Base-by-base conservation (phyloP, 2,113 vertebrate species). In the Pteruthius melanotis region DNA sequence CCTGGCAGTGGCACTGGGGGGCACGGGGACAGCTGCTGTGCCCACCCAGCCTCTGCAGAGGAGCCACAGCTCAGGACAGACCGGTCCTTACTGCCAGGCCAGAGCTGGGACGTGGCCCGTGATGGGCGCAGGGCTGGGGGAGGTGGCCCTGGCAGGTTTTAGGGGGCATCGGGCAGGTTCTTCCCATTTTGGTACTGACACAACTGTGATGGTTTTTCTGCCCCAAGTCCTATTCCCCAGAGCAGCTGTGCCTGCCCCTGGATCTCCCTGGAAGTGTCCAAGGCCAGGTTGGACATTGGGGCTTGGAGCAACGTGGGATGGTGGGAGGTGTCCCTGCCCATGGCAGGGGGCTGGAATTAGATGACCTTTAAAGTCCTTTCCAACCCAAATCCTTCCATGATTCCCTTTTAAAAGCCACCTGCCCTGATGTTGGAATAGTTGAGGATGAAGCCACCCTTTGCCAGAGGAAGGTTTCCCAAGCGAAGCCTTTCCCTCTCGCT, bases 161-260 rank as follows among this genome's bases (percentile, higher is more conserved):
- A 11, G n/a, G 22, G 39, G 42, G 1, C 11, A 35, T 30, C 0
- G 0, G 49, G 30, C 44, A 69, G 75, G 15, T 10, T 40, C 4
- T 33, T 37, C 35, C 23, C 7, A 26, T 30, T 68, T 42, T 2
- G 68, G 12, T 1, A 26, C 24, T 0, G 0, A 12, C n/a, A 28
- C 40, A 19, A 2, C 20, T 18, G 6, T 35, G 47, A 1, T 7
- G 37, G 3, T 35, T n/a, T 40, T 70, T 27, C 59, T 87, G 81
- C 53, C 77, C 72, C 57, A 2, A 0, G 13, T 9, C 2, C 0
- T 1, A 4, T 4, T 15, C 1, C 39, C n/a, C 70, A 83, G 63
- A 54, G 79, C 1, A 54, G 30, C 70, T 83, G 78, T 5, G 78
- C 45, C 78, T 68, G 61, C n/a, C 31, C 65, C 76, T 28, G 53